phyloP scores from a whole-genome alignment of 2,113 vertebrate species.

The Ascaphus truei region DNA sequence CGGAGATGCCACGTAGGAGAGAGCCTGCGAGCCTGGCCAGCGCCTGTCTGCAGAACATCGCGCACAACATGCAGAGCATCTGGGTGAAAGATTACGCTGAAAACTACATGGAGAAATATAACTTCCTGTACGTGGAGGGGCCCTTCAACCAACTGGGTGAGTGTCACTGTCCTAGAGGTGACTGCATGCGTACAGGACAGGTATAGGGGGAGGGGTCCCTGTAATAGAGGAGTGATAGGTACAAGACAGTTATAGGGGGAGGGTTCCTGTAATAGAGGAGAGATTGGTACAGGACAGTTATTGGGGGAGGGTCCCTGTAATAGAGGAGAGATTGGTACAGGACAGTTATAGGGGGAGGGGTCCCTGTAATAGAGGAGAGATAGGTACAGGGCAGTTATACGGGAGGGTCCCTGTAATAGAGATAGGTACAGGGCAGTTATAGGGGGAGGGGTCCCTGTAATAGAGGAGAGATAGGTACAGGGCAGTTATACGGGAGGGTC shows the following conservation, averaged over 20 bases:
- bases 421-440: too few relatives aligned
- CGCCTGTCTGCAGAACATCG: constrained; percentile 69
- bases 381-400: too few relatives aligned
- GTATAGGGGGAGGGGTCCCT: not conserved
- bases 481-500: too few relatives aligned
- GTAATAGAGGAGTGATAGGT: too few relatives aligned
- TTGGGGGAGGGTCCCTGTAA: not conserved
- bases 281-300: not conserved
- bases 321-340: too few relatives aligned
- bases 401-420: too few relatives aligned
- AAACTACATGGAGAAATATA: constrained; percentile 71
- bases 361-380: too few relatives aligned
- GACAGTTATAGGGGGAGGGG: too few relatives aligned
- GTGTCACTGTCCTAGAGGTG: not conserved
- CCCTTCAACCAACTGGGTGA: constrained; percentile 77
- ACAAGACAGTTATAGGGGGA: not conserved
- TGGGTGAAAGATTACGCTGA: constrained; percentile 75
- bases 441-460: too few relatives aligned
- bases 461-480: too few relatives aligned
- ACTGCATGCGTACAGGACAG: not conserved
- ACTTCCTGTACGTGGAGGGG: constrained; percentile 73
- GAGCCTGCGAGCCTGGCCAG: constrained; percentile 36
- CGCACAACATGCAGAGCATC: constrained; percentile 68
- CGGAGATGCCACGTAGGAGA: constrained; percentile 43
- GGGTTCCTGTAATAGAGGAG: not conserved